Conservation (phyloP, 2,113 vertebrate genomes). For the Natator depressus region DNA sequence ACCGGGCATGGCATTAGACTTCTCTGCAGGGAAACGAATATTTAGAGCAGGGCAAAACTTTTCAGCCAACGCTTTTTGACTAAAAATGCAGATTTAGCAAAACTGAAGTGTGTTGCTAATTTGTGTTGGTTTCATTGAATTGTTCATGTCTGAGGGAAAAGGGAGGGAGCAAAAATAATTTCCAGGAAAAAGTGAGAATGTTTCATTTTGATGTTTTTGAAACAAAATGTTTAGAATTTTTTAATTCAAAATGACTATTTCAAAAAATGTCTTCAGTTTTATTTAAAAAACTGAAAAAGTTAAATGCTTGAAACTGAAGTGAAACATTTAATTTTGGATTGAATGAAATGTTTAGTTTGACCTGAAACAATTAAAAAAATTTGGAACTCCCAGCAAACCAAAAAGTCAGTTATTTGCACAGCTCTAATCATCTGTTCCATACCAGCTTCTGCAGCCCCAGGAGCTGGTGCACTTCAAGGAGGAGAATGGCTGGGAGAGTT, state of each 20-base stretch:
- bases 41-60: background rate
- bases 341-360: background rate
- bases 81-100: background rate
- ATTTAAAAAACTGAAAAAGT: background rate
- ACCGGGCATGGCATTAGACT: rapidly evolving
- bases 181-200: background rate
- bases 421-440: background rate
- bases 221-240: background rate
- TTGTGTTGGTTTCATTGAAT: background rate
- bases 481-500: background rate
- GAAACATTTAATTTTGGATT: background rate
- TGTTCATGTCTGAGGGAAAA: background rate
- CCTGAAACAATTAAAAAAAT: background rate
- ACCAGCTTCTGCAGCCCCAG: background rate
- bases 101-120: background rate
- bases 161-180: background rate
- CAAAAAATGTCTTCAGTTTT: background rate
- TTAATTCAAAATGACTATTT: background rate
- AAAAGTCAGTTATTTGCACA: background rate
- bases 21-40: background rate
- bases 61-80: background rate
- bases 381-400: background rate
- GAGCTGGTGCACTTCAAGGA: background rate
- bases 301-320: background rate
- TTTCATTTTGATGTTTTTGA: background rate